A percentile compares a stretch with the other conserved stretches of the same genome.
Evolutionary conservation across 2,113 vertebrate genomes (phyloP).

Genomic region (Plectropomus leopardus): DNA sequence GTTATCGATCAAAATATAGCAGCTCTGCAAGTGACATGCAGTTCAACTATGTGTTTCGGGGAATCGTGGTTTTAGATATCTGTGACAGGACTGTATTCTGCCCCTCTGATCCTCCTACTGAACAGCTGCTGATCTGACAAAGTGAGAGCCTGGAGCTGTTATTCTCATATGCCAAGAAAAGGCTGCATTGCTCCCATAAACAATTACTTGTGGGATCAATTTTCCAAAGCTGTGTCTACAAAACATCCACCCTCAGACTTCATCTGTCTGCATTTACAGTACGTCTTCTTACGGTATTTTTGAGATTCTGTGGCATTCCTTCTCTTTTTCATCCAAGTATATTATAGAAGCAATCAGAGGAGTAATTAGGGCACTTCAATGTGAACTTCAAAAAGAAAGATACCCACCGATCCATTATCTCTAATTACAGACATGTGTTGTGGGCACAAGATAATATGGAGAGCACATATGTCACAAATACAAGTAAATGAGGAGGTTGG

Average conservation of each 20-base stretch:
- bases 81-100: background rate
- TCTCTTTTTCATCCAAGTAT: background rate
- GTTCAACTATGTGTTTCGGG: background rate
- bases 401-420: background rate
- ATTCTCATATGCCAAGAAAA: constrained; percentile 9
- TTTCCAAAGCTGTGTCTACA: constrained; percentile 5
- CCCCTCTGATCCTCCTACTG: background rate
- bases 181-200: constrained; percentile 20
- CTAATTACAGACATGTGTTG: background rate
- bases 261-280: constrained; percentile 5
- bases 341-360: background rate
- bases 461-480: constrained; percentile 12
- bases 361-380: constrained; percentile 9
- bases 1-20: background rate
- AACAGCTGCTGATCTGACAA: constrained; percentile 17
- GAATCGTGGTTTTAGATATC: constrained; percentile 12
- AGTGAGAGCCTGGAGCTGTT: background rate
- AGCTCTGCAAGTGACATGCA: constrained; percentile 1
- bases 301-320: background rate
- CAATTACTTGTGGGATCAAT: constrained; percentile 13
- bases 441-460: background rate
- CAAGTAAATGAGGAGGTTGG: background rate
- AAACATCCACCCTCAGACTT: background rate
- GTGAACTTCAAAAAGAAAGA: constrained; percentile 5
- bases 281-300: background rate